These are phyloP conservation scores for Pantala flavescens DNA, from an alignment of 1,140 invertebrate genomes.

Conservation along the genomic window DNA sequence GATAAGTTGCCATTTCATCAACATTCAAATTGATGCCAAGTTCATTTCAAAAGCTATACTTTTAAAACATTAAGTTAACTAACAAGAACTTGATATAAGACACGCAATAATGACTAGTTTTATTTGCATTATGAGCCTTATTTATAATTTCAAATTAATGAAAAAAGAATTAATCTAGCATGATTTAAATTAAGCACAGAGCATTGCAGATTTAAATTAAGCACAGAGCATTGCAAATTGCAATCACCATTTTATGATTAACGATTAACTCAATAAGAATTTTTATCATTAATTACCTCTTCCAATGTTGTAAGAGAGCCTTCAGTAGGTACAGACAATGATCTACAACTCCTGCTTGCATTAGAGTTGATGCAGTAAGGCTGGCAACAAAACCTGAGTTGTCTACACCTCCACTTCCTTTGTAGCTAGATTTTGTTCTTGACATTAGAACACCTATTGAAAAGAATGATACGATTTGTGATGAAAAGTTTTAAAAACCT, in stretches of 20 bases:
- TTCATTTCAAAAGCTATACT: too few species aligned
- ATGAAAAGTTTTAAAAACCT: background rate
- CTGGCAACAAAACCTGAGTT: constrained; percentile 57
- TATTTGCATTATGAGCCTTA: too few species aligned
- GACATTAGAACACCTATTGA: constrained; percentile 61
- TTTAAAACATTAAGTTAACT: too few species aligned
- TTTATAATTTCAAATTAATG: too few species aligned
- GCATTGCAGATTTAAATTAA: too few species aligned
- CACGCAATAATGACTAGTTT: too few species aligned
- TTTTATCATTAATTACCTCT: constrained; percentile 34
- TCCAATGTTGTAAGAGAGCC: constrained; percentile 75
- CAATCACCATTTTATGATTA: background rate
- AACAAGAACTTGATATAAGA: too few species aligned
- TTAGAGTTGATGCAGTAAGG: constrained; percentile 64
- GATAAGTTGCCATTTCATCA: background rate
- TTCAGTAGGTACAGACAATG: constrained; percentile 74
- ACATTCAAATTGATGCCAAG: too few species aligned
- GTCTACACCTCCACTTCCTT: constrained; percentile 44
- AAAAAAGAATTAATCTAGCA: background rate
- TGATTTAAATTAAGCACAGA: background rate
- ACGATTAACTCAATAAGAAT: background rate
- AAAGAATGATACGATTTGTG: background rate
- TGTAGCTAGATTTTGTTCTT: constrained; percentile 49
- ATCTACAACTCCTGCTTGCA: constrained; percentile 65
- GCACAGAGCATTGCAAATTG: too few species aligned